Base-by-base conservation (phyloP, 2,113 vertebrate species). In the Tautogolabrus adspersus region DNA sequence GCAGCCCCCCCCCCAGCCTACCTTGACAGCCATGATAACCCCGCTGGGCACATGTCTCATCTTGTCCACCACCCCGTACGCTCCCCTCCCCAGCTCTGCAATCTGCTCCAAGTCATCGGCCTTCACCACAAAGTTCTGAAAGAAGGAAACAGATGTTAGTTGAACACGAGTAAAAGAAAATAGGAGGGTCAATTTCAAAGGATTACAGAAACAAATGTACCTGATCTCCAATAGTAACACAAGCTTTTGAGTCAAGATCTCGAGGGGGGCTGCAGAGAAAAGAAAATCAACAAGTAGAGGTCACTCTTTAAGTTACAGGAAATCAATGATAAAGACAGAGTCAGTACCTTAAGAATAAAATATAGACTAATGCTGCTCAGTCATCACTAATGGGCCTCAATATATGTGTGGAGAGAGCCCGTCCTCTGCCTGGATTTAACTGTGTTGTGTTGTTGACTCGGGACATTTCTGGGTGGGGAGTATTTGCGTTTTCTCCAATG, bases 1-100 rank as follows among this genome's bases (percentile, higher is more conserved):
- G 57, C 22, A 21, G 74, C 26, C 51, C 61, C 52, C 21, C 34
- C 30, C 30, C 30, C 3, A 57, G 54, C 86, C 65, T 93, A 99
- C 98, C 97, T 99, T 99, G 72, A 99, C 97, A 6, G 98, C 98
- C 98, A 99, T 99, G 90, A 99, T 99, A 87, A 97, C 95, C 38
- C 93, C 97, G 22, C 97, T 99, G 82, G 97, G 98, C 83, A 98
- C 94, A 18, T 99, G 98, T 70, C 89, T 95, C 98, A 99, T 99
- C 95, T 97, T 98, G 94, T 98, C 96, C 93, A 99, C 98, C 76
- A 99, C 98, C 5, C 98, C 98, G 19, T 99, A 99, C 0, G 98
- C 98, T 60, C 98, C 98, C 81, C 98, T 94, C 0, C 98, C 98
- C 90, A 99, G 93, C 93, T 99, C 98, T 10, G 90, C 92, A 51